Base-by-base conservation (phyloP, 2,888 invertebrate genomes). In the Plebejus argus region DNA sequence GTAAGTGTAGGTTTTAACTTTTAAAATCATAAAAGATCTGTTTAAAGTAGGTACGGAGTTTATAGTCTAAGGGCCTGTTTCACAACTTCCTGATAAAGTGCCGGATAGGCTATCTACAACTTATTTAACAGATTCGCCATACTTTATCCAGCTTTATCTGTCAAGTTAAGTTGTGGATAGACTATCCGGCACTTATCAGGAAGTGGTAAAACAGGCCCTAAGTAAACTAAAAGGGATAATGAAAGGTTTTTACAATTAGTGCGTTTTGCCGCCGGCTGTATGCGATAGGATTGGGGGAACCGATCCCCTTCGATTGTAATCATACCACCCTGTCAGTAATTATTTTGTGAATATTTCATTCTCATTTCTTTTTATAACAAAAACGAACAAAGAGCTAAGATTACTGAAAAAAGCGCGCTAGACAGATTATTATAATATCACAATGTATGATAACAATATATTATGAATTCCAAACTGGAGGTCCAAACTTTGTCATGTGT, bases 271-370 rank as follows among this genome's bases (percentile, higher is more conserved):
- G 3, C 18, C 15, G 70, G 70, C 70, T n/a, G n/a, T 70, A 15
- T 33, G 70, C 23, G 23, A 23, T 23, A 61, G 61, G 61, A 66
- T 33, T 66, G 28, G 35, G 39, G 39, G 71, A 20, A 3, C 20
- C 20, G 7, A 35, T n/a, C 71, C 66, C 15, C 66, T 33, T 66
- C 12, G 12, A 66, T 28, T 28, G 20, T 35, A 33, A 70, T 70
- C 70, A 8, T 35, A 35, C 35, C 35, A n/a, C 23, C 71, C 71
- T 20, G 39, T 66, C 66, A 7, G 28, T 71, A 71, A 70, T 39
- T 71, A 71, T 71, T 71, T 39, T 39, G 71, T 4, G 71, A 39
- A 71, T 71, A 71, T 71, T 71, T 71, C 71, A 28, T 7, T 66
- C 28, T 12, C 23, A 66, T 12, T 66, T 66, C 15, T 66, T 66